phyloP scores from a whole-genome alignment of 2,797 vertebrate genomes.

The Chrysolophus pictus region DNA sequence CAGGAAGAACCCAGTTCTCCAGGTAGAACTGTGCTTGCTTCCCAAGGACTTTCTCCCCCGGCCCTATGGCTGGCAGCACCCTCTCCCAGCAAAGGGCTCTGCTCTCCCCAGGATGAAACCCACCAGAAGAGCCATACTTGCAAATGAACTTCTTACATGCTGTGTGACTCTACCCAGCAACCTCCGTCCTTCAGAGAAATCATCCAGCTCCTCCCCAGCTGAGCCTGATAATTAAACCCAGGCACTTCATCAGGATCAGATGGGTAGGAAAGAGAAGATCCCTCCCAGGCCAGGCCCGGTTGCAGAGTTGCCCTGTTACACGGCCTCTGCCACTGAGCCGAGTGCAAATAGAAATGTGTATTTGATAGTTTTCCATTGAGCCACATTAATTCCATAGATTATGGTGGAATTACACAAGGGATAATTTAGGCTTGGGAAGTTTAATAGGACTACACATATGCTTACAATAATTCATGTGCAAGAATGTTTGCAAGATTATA shows the following conservation, averaged over 20 bases:
- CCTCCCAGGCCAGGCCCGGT: rapidly evolving
- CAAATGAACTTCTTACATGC: background rate
- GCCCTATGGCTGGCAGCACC: background rate
- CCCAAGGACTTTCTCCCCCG: background rate
- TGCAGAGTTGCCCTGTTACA: rapidly evolving
- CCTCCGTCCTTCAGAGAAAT: background rate
- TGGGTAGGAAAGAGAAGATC: background rate
- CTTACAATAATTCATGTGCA: slow-evolving; percentile 35
- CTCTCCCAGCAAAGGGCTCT: background rate
- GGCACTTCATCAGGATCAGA: slow-evolving; percentile 5
- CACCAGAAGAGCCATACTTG: background rate
- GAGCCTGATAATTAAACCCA: background rate
- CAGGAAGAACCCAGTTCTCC: background rate
- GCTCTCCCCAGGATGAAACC: background rate
- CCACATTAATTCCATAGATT: slow-evolving; percentile 28
- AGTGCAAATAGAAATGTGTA: background rate
- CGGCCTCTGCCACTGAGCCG: background rate
- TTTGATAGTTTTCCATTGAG: background rate
- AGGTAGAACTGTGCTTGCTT: background rate
- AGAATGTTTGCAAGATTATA: background rate
- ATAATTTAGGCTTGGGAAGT: slow-evolving; percentile 30
- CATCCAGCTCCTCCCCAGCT: background rate
- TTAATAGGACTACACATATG: slow-evolving; percentile 40
- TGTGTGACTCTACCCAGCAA: background rate
- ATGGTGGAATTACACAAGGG: background rate